Base-by-base conservation (phyloP, 2,113 vertebrate genomes). In the Leiothrix lutea region DNA sequence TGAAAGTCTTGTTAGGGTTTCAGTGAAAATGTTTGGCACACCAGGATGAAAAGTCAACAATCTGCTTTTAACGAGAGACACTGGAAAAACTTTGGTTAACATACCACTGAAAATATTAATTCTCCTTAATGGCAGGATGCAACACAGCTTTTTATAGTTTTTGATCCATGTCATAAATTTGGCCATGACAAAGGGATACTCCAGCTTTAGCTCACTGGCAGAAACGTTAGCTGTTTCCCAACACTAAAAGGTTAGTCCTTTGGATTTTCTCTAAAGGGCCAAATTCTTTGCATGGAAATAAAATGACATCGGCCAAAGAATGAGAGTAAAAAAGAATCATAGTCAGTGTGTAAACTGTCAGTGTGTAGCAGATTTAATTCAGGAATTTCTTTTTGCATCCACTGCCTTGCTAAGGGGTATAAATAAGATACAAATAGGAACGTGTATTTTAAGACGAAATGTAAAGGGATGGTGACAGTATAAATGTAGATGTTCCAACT, bases 101-200 rank as follows among this genome's bases (percentile, higher is more conserved):
- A 95, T 97, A 98, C 97, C 96, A 88, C 90, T 97, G 97, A 97
- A 98, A 98, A 98, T 98, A 98, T 98, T 98, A 98, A 98, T 98
- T 98, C 97, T 97, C 95, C 93, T 96, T 98, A 98, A 98, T 97
- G 97, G 97, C 97, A 98, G 98, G 97, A 98, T 98, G 97, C 97
- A 98, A 98, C 97, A 92, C 95, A 94, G 96, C 94, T 97, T 98
- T 98, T 98, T 98, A 98, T 98, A 97, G 97, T 96, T 97, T 98
- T 98, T 98, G 98, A 98, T 98, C 97, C 97, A 14, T 97, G 97
- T 97, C 96, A 97, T 98, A 98, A 98, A 98, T 98, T 97, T 98
- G 97, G 94, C 96, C 88, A 91, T 95, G 97, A 97, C 97, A 98
- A 98, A 98, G 95, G 97, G 94, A 97, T 98, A 97, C 95, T 98